These are phyloP conservation scores for Leistus spinibarbis DNA, from an alignment of 2,888 invertebrate species.

Conservation along the genomic window DNA sequence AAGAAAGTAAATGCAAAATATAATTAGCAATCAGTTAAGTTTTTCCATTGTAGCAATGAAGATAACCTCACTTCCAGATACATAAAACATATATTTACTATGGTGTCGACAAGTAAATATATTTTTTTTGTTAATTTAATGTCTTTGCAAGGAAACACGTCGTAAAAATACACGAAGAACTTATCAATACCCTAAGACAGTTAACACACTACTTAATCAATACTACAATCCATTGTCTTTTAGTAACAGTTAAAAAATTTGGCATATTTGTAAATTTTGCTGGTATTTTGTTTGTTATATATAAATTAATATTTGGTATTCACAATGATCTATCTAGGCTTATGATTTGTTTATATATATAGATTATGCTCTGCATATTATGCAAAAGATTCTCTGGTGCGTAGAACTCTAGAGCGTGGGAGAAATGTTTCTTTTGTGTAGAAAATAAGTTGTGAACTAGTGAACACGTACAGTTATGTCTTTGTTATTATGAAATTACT, in stretches of 20 bases:
- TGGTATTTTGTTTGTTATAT: too few species aligned
- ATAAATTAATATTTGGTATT: too few species aligned
- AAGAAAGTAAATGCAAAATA: too few species aligned
- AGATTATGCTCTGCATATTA: constrained; percentile 7
- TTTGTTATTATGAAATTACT: neutral
- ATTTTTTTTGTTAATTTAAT: neutral
- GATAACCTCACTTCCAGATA: neutral
- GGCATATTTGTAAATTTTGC: too few species aligned
- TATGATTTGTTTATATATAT: neutral
- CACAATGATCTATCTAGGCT: too few species aligned
- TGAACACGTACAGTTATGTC: neutral
- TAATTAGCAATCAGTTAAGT: neutral
- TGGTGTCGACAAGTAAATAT: neutral
- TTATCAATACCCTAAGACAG: neutral
- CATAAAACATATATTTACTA: neutral
- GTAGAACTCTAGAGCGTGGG: neutral
- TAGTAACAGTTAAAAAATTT: too few species aligned
- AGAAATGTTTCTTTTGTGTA: neutral
- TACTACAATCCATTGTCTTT: neutral
- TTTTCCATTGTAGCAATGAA: neutral
- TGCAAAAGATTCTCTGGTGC: neutral
- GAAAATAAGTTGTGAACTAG: neutral
- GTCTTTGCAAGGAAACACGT: neutral
- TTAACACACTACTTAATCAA: neutral
- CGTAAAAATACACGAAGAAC: neutral